Evolutionary conservation across 2,888 invertebrate genomes (phyloP), one percentile per base, ranked within the genome.

Genomic region (Cataglyphis livida): DNA sequence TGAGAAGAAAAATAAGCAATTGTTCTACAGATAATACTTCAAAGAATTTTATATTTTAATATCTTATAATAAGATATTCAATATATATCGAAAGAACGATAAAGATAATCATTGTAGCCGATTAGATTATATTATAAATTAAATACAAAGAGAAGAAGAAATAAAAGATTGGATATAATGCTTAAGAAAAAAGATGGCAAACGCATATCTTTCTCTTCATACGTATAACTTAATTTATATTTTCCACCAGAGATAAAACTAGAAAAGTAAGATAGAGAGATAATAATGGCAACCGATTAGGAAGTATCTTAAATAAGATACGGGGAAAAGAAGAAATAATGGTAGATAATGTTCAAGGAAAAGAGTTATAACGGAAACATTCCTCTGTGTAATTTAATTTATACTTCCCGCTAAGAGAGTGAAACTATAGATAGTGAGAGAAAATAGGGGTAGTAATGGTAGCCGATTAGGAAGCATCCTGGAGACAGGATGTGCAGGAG

Each of bases 371-470:
- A 81, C 54, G 61, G 75, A 75, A 81, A 74, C 76, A 76, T 65
- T 76, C 76, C 51, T 64, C 51, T 57, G 65, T 18, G 76, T 76
- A 79, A 79, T 71, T 79, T 59, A 71, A 79, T 79, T 79, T 71
- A 79, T 61, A 79, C 78, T 79, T 71, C 35, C 12, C 54, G 35
- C 28, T 48, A 85, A 85, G 74, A 85, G 74, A 35, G 6, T 62
- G 70, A 65, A 81, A 66, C 78, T 71, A 74, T 83, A 70, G 51
- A 79, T 79, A 74, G 83, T 64, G 65, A 48, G 70, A 74, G 84
- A 84, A 73, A 68, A 82, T 59, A 71, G 74, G 81, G 83, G 65
- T 83, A 78, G 83, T 73, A 83, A 82, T 83, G 82, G 83, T 64
- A 66, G 84, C 74, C 51, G 86, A 76, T 66, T 73, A 83, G 78